These are phyloP conservation scores for Hypotaenidia philippensis DNA, from an alignment of 2,797 vertebrate species.

Conservation along the genomic window DNA sequence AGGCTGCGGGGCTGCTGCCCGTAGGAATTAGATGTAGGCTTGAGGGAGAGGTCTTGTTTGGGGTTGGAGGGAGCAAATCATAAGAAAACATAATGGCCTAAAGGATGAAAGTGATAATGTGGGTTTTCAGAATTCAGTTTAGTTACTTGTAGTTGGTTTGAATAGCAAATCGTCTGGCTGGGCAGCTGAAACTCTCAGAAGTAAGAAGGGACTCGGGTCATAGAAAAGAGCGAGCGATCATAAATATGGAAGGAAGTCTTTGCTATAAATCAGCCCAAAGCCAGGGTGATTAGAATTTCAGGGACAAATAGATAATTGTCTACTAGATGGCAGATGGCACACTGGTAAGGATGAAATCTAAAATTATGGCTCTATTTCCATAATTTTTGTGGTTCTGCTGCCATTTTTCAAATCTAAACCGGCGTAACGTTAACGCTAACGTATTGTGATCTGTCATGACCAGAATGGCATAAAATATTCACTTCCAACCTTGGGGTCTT, in stretches of 20 bases:
- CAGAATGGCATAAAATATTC: not conserved
- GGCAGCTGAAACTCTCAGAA: not conserved
- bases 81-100: not conserved
- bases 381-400: conserved; percentile 11
- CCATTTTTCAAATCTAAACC: conserved; percentile 9
- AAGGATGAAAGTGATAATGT: not conserved
- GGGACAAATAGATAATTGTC: conserved; percentile 42
- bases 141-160: not conserved
- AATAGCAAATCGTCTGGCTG: not conserved
- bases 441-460: not conserved
- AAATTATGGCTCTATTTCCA: conserved; percentile 20
- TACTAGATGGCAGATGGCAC: conserved; percentile 18
- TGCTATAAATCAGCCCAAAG: conserved; percentile 13
- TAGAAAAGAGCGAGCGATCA: not conserved
- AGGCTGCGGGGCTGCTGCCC: not conserved
- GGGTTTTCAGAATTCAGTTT: not conserved
- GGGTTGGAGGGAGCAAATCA: not conserved
- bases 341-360: not conserved
- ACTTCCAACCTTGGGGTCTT: not conserved
- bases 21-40: not conserved
- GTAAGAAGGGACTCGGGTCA: not conserved
- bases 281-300: not conserved
- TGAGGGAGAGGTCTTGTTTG: not conserved
- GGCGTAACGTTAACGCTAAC: not conserved
- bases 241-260: not conserved